Conservation (phyloP, 2,113 vertebrate species). For the Zosterops lateralis region DNA sequence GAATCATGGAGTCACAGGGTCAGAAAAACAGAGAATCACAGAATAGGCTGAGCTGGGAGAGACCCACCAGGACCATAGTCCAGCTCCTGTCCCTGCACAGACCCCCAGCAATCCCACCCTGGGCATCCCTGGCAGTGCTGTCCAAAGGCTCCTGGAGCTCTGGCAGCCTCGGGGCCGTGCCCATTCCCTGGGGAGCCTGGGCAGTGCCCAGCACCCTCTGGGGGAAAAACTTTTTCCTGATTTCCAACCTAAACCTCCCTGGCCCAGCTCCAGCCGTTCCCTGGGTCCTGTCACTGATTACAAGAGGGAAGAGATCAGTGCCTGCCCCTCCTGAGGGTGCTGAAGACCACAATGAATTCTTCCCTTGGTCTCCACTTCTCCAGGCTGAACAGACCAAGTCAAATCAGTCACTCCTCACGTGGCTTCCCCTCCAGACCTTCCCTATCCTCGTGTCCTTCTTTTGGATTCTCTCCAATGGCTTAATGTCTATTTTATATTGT, state of each 20-base stretch:
- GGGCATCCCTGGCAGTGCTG: background rate
- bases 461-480: background rate
- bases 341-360: background rate
- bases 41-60: fast-evolving
- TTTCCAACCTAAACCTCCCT: background rate
- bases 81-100: background rate
- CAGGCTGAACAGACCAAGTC: background rate
- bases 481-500: background rate
- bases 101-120: background rate
- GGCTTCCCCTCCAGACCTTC: background rate
- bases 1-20: background rate
- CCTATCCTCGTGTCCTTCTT: background rate
- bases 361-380: background rate
- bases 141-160: background rate
- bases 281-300: background rate
- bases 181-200: background rate
- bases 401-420: background rate
- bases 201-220: background rate
- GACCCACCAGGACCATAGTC: fast-evolving
- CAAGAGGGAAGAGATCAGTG: background rate
- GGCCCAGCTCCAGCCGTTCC: fast-evolving
- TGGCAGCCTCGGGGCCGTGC: background rate
- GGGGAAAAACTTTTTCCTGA: background rate
- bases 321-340: background rate
- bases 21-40: background rate